A percentile compares a stretch with the other conserved stretches of the same genome.
Conservation (phyloP, 2,113 vertebrate species). For the Hippocampus comes region DNA sequence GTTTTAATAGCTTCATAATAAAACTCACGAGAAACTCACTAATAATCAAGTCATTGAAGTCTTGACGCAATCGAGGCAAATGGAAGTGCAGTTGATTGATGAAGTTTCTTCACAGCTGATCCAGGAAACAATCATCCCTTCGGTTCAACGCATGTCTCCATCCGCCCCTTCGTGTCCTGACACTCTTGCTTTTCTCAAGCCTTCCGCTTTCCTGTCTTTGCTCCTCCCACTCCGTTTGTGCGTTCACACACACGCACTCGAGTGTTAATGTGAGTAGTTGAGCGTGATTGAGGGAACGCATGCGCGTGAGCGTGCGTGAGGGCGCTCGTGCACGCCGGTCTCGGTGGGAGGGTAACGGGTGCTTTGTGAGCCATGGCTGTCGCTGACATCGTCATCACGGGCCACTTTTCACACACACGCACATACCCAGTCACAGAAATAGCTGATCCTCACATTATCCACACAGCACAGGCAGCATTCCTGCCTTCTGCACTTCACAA, state of each 20-base stretch:
- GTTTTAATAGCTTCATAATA: background rate
- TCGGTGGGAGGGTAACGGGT: conserved; percentile 40
- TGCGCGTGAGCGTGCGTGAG: conserved; percentile 9
- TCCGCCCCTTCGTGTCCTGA: conserved; percentile 6
- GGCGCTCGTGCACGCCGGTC: conserved; percentile 11
- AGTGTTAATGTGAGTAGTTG: conserved; percentile 25
- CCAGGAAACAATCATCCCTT: background rate
- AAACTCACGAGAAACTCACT: background rate
- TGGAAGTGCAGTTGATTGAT: too few relatives aligned
- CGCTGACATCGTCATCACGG: conserved; percentile 54
- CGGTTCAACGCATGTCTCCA: background rate
- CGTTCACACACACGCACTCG: background rate
- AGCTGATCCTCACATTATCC: conserved; percentile 71
- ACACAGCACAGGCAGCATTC: conserved; percentile 51
- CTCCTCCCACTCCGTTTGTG: conserved; percentile 52
- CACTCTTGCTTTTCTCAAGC: conserved; percentile 18
- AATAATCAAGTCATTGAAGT: background rate
- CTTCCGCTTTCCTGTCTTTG: conserved; percentile 34
- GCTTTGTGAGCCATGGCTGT: conserved; percentile 66
- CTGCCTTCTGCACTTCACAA: conserved; percentile 48
- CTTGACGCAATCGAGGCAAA: too few relatives aligned
- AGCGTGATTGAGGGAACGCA: conserved; percentile 27
- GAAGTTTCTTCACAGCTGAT: background rate
- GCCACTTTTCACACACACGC: conserved; percentile 50
- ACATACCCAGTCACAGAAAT: conserved; percentile 54